Evolutionary conservation across 2,113 vertebrate genomes (phyloP), one percentile per base, ranked within the genome.

Genomic region (Rhineura floridana): DNA sequence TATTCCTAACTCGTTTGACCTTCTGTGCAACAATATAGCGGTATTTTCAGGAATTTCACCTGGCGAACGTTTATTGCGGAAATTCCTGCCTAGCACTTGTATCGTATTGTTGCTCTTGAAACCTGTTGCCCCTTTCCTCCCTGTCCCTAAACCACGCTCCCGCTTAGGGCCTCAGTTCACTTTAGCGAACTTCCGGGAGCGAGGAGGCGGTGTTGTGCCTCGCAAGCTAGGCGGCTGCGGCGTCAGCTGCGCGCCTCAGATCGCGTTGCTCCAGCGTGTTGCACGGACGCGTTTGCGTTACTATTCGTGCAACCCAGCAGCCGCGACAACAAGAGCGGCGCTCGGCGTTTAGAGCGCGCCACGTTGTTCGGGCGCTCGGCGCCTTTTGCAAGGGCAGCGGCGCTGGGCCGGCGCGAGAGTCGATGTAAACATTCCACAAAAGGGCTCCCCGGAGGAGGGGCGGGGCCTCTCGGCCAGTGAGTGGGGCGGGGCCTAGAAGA

Each of bases 341-440:
- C 36, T 10, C 62, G 39, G 59, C n/a, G n/a, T 19, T 19, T 12
- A 65, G 25, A 7, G 4, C 59, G 21, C 11, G 55, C 10, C 11
- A 11, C 25, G 0, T n/a, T n/a, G n/a, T n/a, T n/a, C n/a, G n/a
- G n/a, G n/a, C n/a, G n/a, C n/a, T n/a, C n/a, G 44, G 30, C 4
- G 33, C n/a, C 83, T 77, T 28, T n/a, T 55, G 76, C 85, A 42
- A 44, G 36, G 46, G 13, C 80, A 28, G 77, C 42, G 13, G 21
- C n/a, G 30, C 69, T 4, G 70, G 36, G 80, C 59, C 65, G 59
- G 6, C 85, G 81, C 8, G 73, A 21, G 3, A 1, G 36, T 62
- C 85, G 88, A 94, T 95, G 88, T 93, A 94, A 94, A 94, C 93
- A 94, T 88, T 84, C 91, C 93, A 94, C 93, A 94, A 93, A 93